These are phyloP conservation scores for Lobophora halterata DNA, from an alignment of 2,888 invertebrate genomes.

Conservation along the genomic window DNA sequence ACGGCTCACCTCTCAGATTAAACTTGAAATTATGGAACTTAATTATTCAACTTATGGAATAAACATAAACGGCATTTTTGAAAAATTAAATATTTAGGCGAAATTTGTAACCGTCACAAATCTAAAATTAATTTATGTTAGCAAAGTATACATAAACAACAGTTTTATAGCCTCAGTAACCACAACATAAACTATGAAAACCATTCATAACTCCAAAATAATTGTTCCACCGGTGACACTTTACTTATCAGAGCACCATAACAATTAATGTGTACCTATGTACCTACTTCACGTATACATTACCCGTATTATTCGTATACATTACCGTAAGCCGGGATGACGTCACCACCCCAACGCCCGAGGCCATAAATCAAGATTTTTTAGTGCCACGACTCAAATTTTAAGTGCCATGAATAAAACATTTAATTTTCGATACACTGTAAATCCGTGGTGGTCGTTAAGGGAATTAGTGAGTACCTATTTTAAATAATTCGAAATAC, in stretches of 20 bases:
- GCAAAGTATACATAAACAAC: no score
- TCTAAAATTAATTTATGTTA: no score
- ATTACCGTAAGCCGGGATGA: slow-evolving; percentile 43
- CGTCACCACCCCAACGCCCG: slow-evolving; percentile 42
- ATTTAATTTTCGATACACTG: slow-evolving; percentile 56
- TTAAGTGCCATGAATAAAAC: slow-evolving; percentile 69
- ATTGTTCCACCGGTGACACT: slow-evolving; percentile 10
- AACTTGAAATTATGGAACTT: no score
- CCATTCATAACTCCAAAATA: no score
- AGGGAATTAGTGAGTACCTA: slow-evolving; percentile 31
- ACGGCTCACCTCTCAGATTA: no score
- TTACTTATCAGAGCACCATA: slow-evolving; percentile 27
- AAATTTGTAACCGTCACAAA: no score
- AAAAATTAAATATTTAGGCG: no score
- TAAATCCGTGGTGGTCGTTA: slow-evolving; percentile 31
- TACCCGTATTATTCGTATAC: slow-evolving; percentile 11
- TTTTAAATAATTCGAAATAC: slow-evolving; percentile 7
- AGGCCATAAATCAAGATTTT: slow-evolving; percentile 61
- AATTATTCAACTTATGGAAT: no score
- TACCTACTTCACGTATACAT: neutral
- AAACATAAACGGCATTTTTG: no score
- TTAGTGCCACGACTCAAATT: slow-evolving; percentile 55
- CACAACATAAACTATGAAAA: no score
- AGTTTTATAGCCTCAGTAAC: no score
- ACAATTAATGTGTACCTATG: slow-evolving; percentile 25